phyloP scores from a whole-genome alignment of 2,113 vertebrate species.

The Thermophis baileyi region DNA sequence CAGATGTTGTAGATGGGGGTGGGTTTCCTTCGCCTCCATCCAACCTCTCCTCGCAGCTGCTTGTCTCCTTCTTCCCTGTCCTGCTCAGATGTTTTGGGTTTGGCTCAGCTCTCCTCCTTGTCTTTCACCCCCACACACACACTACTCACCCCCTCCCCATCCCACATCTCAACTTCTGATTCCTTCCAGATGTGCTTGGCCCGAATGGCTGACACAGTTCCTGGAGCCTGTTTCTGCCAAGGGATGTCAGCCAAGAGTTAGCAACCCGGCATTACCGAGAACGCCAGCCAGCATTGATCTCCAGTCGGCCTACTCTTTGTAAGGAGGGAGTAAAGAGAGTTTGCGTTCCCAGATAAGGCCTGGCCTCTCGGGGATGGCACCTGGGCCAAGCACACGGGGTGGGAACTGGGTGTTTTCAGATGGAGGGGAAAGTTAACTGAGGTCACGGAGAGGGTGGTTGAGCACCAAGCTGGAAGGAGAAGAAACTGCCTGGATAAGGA shows the following conservation, averaged over 20 bases:
- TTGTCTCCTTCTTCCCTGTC: background rate
- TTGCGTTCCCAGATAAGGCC: constrained; percentile 4
- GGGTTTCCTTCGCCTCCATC: background rate
- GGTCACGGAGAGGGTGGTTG: background rate
- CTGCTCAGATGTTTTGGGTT: background rate
- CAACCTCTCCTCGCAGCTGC: background rate
- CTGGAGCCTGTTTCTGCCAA: constrained; percentile 56
- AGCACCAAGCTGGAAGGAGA: background rate
- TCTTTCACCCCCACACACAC: no score
- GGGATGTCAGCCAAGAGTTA: constrained; percentile 66
- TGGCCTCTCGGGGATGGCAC: background rate
- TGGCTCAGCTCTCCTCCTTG: background rate
- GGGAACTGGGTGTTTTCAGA: background rate
- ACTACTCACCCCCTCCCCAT: background rate
- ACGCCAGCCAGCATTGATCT: constrained; percentile 35
- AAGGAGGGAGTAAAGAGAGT: background rate
- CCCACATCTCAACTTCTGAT: constrained; percentile 36
- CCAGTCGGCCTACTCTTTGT: constrained; percentile 2
- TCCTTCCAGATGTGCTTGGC: constrained; percentile 61
- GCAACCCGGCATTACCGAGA: constrained; percentile 48
- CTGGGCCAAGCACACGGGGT: background rate
- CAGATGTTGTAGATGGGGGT: background rate
- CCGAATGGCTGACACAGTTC: constrained; percentile 51
- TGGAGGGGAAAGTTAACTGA: background rate
- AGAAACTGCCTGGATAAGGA: background rate